A percentile compares a stretch with the other conserved stretches of the same genome.
These are phyloP conservation scores for Clarias batrachus DNA, from an alignment of 2,113 vertebrate genomes.

Conservation along the genomic window DNA sequence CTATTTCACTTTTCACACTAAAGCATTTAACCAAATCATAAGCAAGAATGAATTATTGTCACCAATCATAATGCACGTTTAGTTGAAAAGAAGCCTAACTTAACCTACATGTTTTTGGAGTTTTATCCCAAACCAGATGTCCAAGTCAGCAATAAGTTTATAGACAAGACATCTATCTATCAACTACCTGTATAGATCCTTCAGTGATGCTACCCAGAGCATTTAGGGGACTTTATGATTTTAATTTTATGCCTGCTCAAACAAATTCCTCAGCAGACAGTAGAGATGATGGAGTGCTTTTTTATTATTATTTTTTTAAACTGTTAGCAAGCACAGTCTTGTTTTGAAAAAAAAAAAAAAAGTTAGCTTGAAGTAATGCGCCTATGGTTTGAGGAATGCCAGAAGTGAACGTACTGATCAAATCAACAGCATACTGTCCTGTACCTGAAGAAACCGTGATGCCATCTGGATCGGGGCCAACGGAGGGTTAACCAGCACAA, in stretches of 20 bases:
- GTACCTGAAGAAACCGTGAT: conserved; percentile 41
- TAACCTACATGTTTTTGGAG: background rate
- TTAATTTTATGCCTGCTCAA: conserved; percentile 49
- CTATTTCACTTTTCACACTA: too few species aligned
- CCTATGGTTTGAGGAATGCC: background rate
- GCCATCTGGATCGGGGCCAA: conserved; percentile 59
- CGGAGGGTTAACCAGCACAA: conserved; percentile 60
- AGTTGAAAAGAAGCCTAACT: too few species aligned
- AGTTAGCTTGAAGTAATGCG: conserved; percentile 47
- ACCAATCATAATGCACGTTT: too few species aligned
- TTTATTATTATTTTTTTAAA: conserved; percentile 34
- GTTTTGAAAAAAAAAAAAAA: conserved; percentile 42
- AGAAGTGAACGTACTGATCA: conserved; percentile 50
- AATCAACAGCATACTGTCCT: conserved; percentile 45
- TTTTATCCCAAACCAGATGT: background rate
- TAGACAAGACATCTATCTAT: background rate
- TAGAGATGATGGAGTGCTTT: conserved; percentile 14
- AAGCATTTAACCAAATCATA: too few species aligned
- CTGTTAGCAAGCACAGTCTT: conserved; percentile 65
- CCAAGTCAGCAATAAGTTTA: background rate
- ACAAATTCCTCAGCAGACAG: conserved; percentile 49
- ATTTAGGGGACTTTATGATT: conserved; percentile 61
- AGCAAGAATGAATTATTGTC: too few species aligned
- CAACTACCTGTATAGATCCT: background rate
- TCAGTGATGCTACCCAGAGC: background rate